These are phyloP conservation scores for Danaus chrysippus DNA, from an alignment of 2,888 invertebrate genomes.

Conservation along the genomic window DNA sequence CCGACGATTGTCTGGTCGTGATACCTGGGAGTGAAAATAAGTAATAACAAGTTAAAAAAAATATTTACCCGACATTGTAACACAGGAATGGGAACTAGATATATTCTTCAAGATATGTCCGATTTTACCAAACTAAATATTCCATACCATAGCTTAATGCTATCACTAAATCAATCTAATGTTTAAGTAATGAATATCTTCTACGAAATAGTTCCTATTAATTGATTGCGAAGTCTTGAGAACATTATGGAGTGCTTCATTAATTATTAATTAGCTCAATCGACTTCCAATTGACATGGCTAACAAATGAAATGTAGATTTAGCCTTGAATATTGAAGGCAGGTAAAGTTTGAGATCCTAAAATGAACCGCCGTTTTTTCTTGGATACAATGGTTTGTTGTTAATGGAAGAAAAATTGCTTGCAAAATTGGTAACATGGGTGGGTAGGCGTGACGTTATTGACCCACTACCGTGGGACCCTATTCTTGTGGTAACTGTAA, in stretches of 20 bases:
- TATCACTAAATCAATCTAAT: not conserved
- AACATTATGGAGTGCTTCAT: not conserved
- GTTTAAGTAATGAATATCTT: not conserved
- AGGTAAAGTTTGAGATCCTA: not conserved
- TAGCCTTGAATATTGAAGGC: slow-evolving; percentile 37
- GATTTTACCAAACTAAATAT: not conserved
- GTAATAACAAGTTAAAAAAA: not conserved
- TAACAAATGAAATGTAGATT: slow-evolving; percentile 7
- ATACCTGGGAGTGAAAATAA: slow-evolving; percentile 48
- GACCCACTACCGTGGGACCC: slow-evolving; percentile 67
- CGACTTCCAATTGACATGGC: slow-evolving; percentile 23
- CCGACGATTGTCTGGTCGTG: slow-evolving; percentile 58
- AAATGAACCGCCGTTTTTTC: no score
- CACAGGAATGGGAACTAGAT: no score
- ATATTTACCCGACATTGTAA: not conserved
- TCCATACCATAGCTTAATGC: not conserved
- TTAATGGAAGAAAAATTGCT: no score
- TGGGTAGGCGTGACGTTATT: slow-evolving; percentile 62
- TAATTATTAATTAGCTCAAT: slow-evolving; percentile 9
- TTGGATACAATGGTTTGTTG: no score
- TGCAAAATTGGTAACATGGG: slow-evolving; percentile 41
- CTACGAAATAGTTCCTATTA: not conserved
- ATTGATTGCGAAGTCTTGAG: not conserved
- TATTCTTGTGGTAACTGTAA: slow-evolving; percentile 66
- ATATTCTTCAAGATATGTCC: no score